Evolutionary conservation across 2,113 vertebrate species (phyloP), one percentile per base, ranked within the genome.

Genomic region (Microcebus lehilahytsara): DNA sequence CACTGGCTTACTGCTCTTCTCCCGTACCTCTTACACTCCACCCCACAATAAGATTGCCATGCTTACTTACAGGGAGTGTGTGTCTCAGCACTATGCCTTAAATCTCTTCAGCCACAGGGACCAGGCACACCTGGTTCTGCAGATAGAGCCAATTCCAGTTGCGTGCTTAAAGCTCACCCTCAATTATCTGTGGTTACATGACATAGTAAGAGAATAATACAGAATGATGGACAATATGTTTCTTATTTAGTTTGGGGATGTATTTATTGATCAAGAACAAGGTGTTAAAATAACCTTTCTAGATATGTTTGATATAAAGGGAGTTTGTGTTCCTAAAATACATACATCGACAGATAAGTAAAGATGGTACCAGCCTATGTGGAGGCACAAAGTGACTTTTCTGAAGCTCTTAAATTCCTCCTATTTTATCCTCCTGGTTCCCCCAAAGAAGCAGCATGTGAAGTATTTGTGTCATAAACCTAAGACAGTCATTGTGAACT

Each of bases 261-360:
- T 51, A 42, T 74, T 95, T 89, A 58, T 81, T 95, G 66, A 74
- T 86, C 14, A 62, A 86, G 80, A 66, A 51, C 22, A 95, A 83
- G 20, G 20, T 37, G 37, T 90, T 67, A 79, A 42, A 58, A 37
- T 66, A 49, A 42, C 12, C 67, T 51, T 81, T 93, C 27, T 93
- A 74, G 34, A 58, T 85, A 56, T 20, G 7, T 79, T 78, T 69
- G n/a, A 23, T 40, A 9, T 85, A 64, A 79, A 42, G n/a, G n/a
- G 20, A 86, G 5, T 75, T 32, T 86, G 20, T 46, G 13, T 81
- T 75, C 16, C 64, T 95, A 40, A 75, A 90, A 75, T 60, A 25
- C 20, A 46, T 8, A 49, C 7, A 11, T 1, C 56, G 40, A 58
- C 37, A 86, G 42, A 32, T 74, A 42, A 42, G 53, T 64, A 58